Conservation (phyloP, 2,113 vertebrate species). For the Pterophyllum scalare region DNA sequence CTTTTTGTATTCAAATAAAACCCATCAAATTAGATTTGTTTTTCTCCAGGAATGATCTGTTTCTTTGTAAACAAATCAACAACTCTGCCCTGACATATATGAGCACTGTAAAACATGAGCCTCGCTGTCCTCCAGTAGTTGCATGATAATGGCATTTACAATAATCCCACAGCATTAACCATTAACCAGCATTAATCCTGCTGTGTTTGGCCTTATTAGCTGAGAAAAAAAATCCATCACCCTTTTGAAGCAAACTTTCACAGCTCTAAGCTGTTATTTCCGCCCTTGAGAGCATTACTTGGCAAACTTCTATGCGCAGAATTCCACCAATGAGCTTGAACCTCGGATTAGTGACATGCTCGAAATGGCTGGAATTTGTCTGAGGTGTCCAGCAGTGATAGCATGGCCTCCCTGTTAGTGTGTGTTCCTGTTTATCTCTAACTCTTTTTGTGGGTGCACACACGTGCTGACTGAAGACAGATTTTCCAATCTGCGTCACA, state of each 20-base stretch:
- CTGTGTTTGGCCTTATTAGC: constrained; percentile 44
- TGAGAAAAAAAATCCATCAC: constrained; percentile 31
- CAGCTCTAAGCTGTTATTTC: constrained; percentile 46
- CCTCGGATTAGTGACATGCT: constrained; percentile 27
- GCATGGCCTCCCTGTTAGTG: constrained; percentile 6
- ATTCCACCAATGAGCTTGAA: constrained; percentile 15
- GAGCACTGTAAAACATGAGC: background rate
- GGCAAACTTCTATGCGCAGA: constrained; percentile 14
- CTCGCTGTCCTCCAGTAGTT: background rate
- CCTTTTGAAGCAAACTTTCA: constrained; percentile 37
- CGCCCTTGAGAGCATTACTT: constrained; percentile 15
- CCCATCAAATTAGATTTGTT: background rate
- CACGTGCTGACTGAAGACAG: constrained; percentile 45
- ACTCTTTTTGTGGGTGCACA: constrained; percentile 9
- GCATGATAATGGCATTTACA: constrained; percentile 28
- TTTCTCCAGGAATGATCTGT: background rate
- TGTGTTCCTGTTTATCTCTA: constrained; percentile 33
- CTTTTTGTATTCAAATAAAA: background rate
- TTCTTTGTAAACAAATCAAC: constrained; percentile 12
- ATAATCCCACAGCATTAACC: constrained; percentile 43
- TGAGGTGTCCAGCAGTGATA: constrained; percentile 2
- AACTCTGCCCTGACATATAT: constrained; percentile 1
- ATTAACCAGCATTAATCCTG: constrained; percentile 46
- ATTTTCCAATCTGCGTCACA: constrained; percentile 70
- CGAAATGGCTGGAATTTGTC: constrained; percentile 41